These are phyloP conservation scores for Paratilapia polleni DNA, from an alignment of 2,113 vertebrate species.

Conservation along the genomic window DNA sequence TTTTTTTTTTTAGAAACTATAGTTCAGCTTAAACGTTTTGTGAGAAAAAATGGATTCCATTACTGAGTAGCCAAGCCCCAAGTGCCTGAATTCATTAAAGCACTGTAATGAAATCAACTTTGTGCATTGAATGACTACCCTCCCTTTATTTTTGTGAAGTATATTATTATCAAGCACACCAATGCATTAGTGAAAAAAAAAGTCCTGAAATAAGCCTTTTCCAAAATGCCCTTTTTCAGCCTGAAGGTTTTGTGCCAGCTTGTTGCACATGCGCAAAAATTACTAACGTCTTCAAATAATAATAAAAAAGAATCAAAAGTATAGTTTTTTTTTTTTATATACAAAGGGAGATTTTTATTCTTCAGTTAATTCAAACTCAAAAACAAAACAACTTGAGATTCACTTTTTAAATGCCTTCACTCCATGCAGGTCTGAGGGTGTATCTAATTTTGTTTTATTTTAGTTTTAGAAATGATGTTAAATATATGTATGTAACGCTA, in stretches of 20 bases:
- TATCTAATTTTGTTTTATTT: not conserved
- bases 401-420: too few species aligned
- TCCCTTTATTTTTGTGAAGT: not conserved
- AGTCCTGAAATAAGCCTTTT: not conserved
- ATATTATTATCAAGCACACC: not conserved
- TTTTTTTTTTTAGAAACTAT: not conserved
- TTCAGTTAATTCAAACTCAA: not conserved
- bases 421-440: not conserved
- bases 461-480: not conserved
- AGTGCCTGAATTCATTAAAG: not conserved
- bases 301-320: too few species aligned
- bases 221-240: not conserved
- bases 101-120: not conserved
- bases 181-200: not conserved
- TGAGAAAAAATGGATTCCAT: not conserved
- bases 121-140: too few species aligned
- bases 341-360: not conserved
- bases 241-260: not conserved
- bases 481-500: not conserved
- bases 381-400: not conserved
- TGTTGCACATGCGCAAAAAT: not conserved
- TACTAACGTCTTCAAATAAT: too few species aligned
- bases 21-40: not conserved
- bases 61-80: not conserved
- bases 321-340: too few species aligned